Percentiles rank a stretch among this genome's conserved stretches.
Conservation (phyloP, 2,888 invertebrate genomes). For the Anoplius nigerrimus region DNA sequence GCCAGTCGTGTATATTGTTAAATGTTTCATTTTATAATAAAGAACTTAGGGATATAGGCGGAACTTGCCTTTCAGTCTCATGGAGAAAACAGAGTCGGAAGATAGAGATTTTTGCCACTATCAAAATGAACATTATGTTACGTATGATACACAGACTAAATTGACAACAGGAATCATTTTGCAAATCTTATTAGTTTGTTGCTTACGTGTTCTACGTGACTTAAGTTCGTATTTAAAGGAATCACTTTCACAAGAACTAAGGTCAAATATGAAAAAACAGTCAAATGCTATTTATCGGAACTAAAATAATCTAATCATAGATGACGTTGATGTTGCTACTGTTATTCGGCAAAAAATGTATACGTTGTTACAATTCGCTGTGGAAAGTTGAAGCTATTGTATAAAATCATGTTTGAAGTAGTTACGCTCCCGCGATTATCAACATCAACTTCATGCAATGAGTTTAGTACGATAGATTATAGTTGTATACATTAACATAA, state of each 20-base stretch:
- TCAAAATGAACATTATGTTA: background rate
- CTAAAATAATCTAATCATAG: conserved; percentile 8
- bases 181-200: background rate
- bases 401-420: conserved; percentile 1
- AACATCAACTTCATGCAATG: conserved; percentile 35
- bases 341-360: background rate
- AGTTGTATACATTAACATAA: conserved; percentile 59
- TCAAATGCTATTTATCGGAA: background rate
- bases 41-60: background rate
- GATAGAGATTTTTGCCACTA: background rate
- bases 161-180: background rate
- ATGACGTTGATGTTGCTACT: conserved; percentile 25
- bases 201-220: background rate
- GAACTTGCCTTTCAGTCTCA: background rate
- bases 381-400: background rate
- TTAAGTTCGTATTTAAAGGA: background rate
- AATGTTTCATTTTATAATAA: background rate
- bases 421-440: conserved; percentile 16
- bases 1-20: background rate
- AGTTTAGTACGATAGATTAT: conserved; percentile 35
- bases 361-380: background rate
- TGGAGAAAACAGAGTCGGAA: no score
- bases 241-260: background rate
- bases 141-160: no score
- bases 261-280: background rate